phyloP scores from a whole-genome alignment of 92 coral and sea anemone species.

The Parazoanthus swiftii region DNA sequence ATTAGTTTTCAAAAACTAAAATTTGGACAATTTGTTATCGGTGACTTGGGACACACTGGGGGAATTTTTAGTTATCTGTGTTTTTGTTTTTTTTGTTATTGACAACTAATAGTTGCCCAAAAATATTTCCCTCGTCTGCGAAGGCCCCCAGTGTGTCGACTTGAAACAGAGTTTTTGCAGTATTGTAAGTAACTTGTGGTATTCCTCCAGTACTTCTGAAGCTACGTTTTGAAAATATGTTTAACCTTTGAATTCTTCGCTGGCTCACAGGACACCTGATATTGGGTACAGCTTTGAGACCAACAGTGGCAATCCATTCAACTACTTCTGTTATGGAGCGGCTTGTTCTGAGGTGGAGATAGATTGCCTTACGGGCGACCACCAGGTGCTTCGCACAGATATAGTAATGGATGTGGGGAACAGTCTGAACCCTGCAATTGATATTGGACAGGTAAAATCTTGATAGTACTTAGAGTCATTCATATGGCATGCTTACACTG shows the following conservation, averaged over 20 bases:
- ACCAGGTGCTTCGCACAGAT: conserved; percentile 78
- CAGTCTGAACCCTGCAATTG: conserved; percentile 86
- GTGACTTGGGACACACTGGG: no score
- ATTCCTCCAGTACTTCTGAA: not conserved
- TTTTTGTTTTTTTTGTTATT: no score
- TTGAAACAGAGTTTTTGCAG: no score
- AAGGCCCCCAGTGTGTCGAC: no score
- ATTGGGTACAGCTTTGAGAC: conserved; percentile 66
- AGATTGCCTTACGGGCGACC: conserved; percentile 76
- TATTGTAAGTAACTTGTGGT: no score
- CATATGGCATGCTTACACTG: not conserved
- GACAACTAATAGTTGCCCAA: no score
- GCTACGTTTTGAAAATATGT: not conserved
- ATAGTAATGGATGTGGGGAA: conserved; percentile 88
- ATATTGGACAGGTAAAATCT: conserved; percentile 76
- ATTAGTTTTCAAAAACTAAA: no score
- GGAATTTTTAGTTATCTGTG: no score
- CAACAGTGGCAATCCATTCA: conserved; percentile 67
- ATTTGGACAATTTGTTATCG: no score
- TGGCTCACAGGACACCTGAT: conserved; percentile 64
- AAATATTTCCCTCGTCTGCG: no score
- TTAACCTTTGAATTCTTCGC: not conserved
- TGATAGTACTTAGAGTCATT: not conserved
- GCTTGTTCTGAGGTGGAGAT: conserved; percentile 86
- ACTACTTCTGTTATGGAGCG: conserved; percentile 82